Evolutionary conservation across 2,113 vertebrate species (phyloP), one percentile per base, ranked within the genome.

Genomic region (Tetrao urogallus): DNA sequence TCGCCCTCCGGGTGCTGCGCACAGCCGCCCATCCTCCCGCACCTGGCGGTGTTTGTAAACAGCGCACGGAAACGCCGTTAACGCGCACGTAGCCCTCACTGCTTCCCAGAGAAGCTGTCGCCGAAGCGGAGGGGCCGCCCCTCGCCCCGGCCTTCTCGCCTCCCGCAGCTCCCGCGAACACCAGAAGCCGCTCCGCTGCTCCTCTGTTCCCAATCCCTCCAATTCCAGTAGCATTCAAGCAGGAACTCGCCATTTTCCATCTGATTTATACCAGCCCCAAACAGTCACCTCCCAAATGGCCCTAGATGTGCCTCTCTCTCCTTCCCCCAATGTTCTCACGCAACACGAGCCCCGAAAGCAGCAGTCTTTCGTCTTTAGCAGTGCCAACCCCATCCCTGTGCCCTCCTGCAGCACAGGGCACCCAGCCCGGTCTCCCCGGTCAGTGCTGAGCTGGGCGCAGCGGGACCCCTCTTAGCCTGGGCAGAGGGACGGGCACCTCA

Each of bases 101-200:
- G 78, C 82, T 73, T 67, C n/a, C 69, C 1, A 28, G 8, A 65
- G 70, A 45, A 90, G 76, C 3, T 57, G 52, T 8, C 87, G 1
- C 10, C 19, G 2, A 17, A 40, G 9, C 19, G 5, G 71, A 43
- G 61, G 3, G 27, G 56, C 47, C 8, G 0, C 0, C 11, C 60
- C 73, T 19, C 1, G 24, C 15, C 54, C 48, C 64, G 1, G 60
- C 48, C 36, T 27, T 10, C 54, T 30, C 21, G 2, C 3, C 16
- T 9, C 56, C 38, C 1, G 2, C 6, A 45, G n/a, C 25, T 3
- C 42, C 30, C 54, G 10, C 7, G 21, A 67, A 19, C 19, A 40
- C 57, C 80, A 36, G 27, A 48, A 32, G 1, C 4, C 2, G 40
- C 48, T 58, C 30, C 19, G 32, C 25, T 56, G 42, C 42, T 69